Conservation (phyloP, 2,113 vertebrate species). For the Syngnathus floridae region DNA sequence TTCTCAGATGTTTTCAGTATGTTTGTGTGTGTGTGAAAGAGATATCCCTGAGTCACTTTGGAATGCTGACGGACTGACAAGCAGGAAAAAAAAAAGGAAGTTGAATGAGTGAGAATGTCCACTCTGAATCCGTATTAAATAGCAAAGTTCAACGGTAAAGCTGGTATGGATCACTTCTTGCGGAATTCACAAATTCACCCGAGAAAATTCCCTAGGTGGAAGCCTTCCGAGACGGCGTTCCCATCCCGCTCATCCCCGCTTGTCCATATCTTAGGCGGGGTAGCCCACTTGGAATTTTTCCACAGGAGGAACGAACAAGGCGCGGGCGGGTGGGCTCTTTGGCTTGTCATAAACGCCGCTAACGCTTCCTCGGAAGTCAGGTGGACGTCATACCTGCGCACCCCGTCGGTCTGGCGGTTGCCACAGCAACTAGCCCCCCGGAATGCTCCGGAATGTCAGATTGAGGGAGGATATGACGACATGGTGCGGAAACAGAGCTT, state of each 20-base stretch:
- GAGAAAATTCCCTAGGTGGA: background rate
- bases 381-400: background rate
- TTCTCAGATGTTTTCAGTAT: no score
- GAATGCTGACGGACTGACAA: background rate
- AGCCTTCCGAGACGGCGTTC: background rate
- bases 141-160: background rate
- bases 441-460: background rate
- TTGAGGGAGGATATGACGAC: constrained; percentile 54
- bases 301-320: constrained; percentile 62
- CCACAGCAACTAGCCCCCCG: background rate
- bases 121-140: background rate
- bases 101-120: background rate
- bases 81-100: background rate
- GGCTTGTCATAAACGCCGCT: background rate
- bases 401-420: background rate
- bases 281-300: constrained; percentile 14
- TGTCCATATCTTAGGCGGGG: background rate
- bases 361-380: background rate
- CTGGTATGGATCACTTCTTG: background rate
- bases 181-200: background rate
- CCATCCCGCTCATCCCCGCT: background rate
- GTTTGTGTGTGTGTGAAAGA: background rate
- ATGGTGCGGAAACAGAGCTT: constrained; percentile 70
- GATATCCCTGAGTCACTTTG: background rate
- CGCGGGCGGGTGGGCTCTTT: constrained; percentile 2